A percentile compares a stretch with the other conserved stretches of the same genome.
Conservation (phyloP, 2,888 invertebrate genomes). For the Pristionchus arcanus region DNA sequence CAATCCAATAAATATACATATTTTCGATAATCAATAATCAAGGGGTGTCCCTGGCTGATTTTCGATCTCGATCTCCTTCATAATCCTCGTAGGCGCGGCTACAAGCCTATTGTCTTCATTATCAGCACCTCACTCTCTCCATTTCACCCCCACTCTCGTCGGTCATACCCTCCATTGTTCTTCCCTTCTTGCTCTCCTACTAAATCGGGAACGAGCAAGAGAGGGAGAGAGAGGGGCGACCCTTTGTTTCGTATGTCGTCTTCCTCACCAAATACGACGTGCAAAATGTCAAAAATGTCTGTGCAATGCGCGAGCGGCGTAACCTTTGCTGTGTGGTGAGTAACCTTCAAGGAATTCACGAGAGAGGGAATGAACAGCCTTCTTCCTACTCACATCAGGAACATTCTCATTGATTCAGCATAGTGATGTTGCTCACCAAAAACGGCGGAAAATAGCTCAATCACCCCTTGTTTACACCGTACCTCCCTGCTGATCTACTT, state of each 20-base stretch:
- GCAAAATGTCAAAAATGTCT: slow-evolving; percentile 50
- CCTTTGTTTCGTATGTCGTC: slow-evolving; percentile 13
- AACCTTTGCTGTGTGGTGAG: neutral
- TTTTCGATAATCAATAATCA: neutral
- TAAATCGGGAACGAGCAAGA: neutral
- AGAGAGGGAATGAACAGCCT: neutral
- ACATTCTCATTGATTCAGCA: neutral
- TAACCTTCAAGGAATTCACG: neutral
- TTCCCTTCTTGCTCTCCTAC: neutral
- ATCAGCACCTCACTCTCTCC: neutral
- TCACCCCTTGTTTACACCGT: neutral
- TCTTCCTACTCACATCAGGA: neutral
- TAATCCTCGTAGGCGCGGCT: neutral
- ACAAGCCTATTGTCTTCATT: slow-evolving; percentile 28
- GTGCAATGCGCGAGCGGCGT: neutral
- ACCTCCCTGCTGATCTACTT: neutral
- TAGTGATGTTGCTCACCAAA: neutral
- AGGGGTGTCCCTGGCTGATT: neutral
- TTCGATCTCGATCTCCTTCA: neutral
- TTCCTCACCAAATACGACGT: neutral
- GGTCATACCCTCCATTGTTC: slow-evolving; percentile 38
- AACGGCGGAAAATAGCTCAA: neutral
- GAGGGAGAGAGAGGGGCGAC: neutral
- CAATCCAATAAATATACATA: neutral
- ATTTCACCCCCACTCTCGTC: neutral